Evolutionary conservation across 2,113 vertebrate genomes (phyloP).

Genomic region (Okapia johnstoni): DNA sequence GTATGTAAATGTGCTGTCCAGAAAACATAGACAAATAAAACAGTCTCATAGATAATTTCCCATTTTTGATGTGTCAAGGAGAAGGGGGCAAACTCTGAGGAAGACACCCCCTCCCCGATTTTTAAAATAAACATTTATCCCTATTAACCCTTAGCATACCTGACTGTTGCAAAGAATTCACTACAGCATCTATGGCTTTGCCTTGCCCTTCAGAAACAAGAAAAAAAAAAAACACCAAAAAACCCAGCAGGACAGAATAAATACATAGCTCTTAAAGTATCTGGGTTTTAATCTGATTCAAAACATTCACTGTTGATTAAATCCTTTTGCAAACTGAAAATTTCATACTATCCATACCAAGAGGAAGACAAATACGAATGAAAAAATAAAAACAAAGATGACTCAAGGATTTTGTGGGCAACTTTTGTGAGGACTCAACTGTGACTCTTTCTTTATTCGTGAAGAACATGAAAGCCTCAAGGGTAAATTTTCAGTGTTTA

Average conservation of each 20-base stretch:
- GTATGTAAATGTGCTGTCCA: constrained; percentile 72
- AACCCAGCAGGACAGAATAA: constrained; percentile 59
- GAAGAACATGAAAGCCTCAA: neutral
- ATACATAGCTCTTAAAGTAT: constrained; percentile 60
- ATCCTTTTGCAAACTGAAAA: constrained; percentile 54
- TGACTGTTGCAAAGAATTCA: constrained; percentile 54
- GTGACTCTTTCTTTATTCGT: neutral
- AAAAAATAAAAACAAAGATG: constrained; percentile 12
- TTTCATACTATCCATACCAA: constrained; percentile 18
- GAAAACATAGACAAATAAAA: constrained; percentile 76
- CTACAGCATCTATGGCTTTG: constrained; percentile 46
- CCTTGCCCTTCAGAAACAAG: constrained; percentile 52
- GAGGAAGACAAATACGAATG: neutral
- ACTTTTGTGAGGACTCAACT: neutral
- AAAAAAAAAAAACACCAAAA: neutral
- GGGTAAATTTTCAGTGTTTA: neutral
- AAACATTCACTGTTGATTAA: constrained; percentile 65
- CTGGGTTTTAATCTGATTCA: constrained; percentile 67
- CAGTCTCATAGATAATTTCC: constrained; percentile 70
- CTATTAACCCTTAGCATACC: constrained; percentile 60
- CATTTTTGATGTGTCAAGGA: constrained; percentile 70
- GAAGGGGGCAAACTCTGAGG: constrained; percentile 56
- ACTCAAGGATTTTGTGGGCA: neutral
- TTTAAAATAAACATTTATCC: constrained; percentile 58
- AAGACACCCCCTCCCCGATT: neutral